Percentiles rank a stretch among this genome's conserved stretches.
Evolutionary conservation across 2,888 invertebrate species (phyloP).

Genomic region (Hirtodrosophila confusa): DNA sequence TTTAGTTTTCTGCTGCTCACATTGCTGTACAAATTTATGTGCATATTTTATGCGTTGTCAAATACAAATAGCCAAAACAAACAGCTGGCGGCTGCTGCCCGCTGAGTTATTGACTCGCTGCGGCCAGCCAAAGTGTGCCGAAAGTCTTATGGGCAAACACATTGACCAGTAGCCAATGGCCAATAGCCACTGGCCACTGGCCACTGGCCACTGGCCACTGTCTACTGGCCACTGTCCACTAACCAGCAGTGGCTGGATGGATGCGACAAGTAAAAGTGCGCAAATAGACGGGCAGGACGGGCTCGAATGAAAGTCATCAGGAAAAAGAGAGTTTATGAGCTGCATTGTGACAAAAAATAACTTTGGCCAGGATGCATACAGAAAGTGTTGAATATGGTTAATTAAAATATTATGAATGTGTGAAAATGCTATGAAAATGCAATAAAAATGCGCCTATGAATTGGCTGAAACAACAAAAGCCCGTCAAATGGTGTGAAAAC

Average conservation of each 20-base stretch:
- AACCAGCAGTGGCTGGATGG: conserved; percentile 4
- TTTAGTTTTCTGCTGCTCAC: conserved; percentile 1
- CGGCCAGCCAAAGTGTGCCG: conserved; percentile 56
- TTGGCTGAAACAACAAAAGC: conserved; percentile 40
- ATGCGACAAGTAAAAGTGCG: conserved; percentile 70
- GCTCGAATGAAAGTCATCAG: conserved; percentile 70
- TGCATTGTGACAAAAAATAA: conserved; percentile 24
- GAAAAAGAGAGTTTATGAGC: conserved; percentile 57
- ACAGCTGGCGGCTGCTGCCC: conserved; percentile 47
- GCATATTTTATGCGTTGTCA: conserved; percentile 64
- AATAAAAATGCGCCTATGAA: conserved; percentile 55
- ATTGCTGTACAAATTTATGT: conserved; percentile 64
- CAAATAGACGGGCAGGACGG: conserved; percentile 55
- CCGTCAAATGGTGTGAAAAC: conserved; percentile 62
- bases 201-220: conserved; percentile 15
- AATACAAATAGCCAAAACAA: conserved; percentile 60
- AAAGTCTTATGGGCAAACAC: conserved; percentile 53
- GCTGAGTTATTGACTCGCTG: conserved; percentile 56
- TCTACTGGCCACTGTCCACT: no score
- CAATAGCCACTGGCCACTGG: conserved; percentile 14
- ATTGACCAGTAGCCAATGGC: conserved; percentile 66
- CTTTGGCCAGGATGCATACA: conserved; percentile 52
- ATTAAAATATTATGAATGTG: conserved; percentile 75
- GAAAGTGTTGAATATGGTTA: conserved; percentile 71
- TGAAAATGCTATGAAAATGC: conserved; percentile 53